A percentile compares a stretch with the other conserved stretches of the same genome.
phyloP scores from a whole-genome alignment of 2,113 vertebrate genomes.

The Urocolius indicus region DNA sequence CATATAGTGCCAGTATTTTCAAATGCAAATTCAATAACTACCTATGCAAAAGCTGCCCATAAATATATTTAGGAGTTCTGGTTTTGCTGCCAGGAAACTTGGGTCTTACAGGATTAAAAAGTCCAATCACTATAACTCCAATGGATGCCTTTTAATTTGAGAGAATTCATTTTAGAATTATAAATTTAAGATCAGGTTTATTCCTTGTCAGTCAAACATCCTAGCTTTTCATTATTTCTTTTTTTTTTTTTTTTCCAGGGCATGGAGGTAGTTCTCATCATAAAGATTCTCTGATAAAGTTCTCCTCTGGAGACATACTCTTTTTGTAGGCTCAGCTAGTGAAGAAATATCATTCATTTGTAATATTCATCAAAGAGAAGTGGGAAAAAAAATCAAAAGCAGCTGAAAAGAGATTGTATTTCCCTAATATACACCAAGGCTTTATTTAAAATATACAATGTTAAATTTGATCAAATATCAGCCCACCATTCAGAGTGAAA shows the following conservation, averaged over 20 bases:
- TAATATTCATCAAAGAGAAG: conserved; percentile 38
- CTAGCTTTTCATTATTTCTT: conserved; percentile 3
- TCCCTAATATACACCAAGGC: conserved; percentile 48
- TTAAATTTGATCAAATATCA: conserved; percentile 73
- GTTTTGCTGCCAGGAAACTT: not conserved
- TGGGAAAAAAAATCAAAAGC: conserved; percentile 18
- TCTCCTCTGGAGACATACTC: conserved; percentile 44
- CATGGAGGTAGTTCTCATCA: conserved; percentile 28
- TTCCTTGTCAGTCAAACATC: conserved; percentile 41
- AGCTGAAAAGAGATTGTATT: conserved; percentile 42
- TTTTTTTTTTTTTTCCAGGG: not conserved
- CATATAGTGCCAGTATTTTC: not conserved
- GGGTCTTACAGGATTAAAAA: conserved; percentile 13
- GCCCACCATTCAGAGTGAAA: conserved; percentile 59
- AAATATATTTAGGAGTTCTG: not conserved
- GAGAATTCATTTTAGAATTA: conserved; percentile 15
- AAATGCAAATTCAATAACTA: conserved; percentile 43
- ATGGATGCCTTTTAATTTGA: conserved; percentile 19
- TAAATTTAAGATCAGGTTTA: conserved; percentile 46
- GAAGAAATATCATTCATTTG: conserved; percentile 57
- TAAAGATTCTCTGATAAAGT: conserved; percentile 57
- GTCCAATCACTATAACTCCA: not conserved
- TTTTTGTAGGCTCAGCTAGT: conserved; percentile 41
- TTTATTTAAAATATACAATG: conserved; percentile 59
- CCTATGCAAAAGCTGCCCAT: conserved; percentile 36